Evolutionary conservation across 2,113 vertebrate species (phyloP).

Genomic region (Dolichallabes microphthalmus): DNA sequence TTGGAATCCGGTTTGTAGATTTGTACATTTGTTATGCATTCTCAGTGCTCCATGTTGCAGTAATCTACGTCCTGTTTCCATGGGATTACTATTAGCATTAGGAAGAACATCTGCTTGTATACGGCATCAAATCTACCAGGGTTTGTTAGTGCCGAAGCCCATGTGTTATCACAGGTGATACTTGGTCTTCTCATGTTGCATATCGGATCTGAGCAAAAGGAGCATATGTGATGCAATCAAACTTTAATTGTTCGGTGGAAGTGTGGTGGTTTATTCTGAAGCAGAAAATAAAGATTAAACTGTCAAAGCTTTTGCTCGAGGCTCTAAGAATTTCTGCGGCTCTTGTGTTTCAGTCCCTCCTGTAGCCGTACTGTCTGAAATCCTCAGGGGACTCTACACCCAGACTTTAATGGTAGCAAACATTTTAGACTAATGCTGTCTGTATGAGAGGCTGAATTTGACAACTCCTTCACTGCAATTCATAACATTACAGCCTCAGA

Average conservation of each 20-base stretch:
- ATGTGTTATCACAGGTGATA: neutral
- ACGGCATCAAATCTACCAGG: neutral
- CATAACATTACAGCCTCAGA: neutral
- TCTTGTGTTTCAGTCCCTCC: neutral
- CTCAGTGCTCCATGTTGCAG: neutral
- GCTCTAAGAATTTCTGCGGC: neutral
- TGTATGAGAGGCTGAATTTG: slow-evolving; percentile 3
- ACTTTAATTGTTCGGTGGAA: neutral
- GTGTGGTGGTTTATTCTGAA: neutral
- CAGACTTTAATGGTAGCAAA: neutral
- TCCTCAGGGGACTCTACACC: neutral
- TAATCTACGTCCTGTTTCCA: neutral
- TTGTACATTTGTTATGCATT: neutral
- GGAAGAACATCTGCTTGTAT: neutral
- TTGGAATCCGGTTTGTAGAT: too few relatives aligned
- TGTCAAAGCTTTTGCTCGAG: neutral
- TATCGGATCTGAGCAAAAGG: neutral
- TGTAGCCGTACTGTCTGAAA: neutral
- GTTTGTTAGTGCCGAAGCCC: neutral
- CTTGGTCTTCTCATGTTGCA: neutral
- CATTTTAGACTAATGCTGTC: neutral
- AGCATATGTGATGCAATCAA: neutral
- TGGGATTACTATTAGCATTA: neutral
- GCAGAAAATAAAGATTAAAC: neutral
- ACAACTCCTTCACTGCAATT: neutral